These are phyloP conservation scores for Trachelus stipa DNA, from an alignment of 2,888 invertebrate genomes.

Conservation along the genomic window DNA sequence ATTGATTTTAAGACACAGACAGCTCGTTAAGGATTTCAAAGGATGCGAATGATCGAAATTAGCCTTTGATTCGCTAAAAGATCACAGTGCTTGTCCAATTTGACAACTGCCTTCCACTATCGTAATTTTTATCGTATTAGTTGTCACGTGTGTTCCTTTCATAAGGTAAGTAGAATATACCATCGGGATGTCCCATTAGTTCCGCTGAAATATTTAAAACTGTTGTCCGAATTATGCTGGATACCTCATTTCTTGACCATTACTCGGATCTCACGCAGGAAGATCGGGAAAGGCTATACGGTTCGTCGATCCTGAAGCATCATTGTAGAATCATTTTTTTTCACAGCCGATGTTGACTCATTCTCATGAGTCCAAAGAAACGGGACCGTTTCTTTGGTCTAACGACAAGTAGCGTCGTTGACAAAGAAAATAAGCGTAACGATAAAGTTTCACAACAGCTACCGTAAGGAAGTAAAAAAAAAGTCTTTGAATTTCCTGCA, in stretches of 20 bases:
- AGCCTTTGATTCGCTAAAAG: not conserved
- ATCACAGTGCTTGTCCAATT: not conserved
- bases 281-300: not conserved
- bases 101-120: not conserved
- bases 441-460: not conserved
- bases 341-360: not conserved
- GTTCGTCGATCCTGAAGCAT: not conserved
- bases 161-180: not conserved
- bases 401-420: not conserved
- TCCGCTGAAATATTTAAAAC: not conserved
- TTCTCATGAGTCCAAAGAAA: not conserved
- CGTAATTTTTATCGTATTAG: not conserved
- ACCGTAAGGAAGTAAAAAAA: not conserved
- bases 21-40: not conserved
- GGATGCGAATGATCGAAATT: not conserved
- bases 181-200: not conserved
- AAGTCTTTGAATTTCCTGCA: too few relatives aligned
- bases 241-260: not conserved
- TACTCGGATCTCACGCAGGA: not conserved
- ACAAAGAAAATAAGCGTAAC: not conserved
- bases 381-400: not conserved
- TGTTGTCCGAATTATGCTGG: not conserved
- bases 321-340: not conserved
- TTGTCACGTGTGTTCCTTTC: not conserved
- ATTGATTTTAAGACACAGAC: conserved; percentile 16